A percentile compares a stretch with the other conserved stretches of the same genome.
phyloP scores from a whole-genome alignment of 2,113 vertebrate species.

The Spea multiplicata region DNA sequence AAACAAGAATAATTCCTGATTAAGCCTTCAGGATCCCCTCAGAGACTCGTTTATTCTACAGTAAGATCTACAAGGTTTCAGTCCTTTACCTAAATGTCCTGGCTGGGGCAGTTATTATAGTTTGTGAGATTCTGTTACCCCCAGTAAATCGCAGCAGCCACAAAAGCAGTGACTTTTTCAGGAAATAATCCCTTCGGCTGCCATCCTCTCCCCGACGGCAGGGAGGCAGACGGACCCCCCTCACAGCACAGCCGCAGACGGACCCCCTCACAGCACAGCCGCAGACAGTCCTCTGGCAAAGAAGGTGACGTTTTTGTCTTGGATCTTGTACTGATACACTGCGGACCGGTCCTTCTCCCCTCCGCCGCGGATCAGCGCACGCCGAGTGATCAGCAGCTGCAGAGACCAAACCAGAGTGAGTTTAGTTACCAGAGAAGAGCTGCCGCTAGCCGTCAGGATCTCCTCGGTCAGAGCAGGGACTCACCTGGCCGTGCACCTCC shows the following conservation, averaged over 20 bases:
- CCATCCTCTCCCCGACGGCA: too few species aligned
- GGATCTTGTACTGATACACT: constrained; percentile 89
- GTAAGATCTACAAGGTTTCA: too few species aligned
- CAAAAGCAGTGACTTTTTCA: too few species aligned
- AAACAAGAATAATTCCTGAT: too few species aligned
- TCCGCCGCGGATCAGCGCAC: constrained; percentile 45
- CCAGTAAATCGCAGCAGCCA: too few species aligned
- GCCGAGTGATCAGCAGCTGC: constrained; percentile 81
- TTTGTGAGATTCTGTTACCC: too few species aligned
- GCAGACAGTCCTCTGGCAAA: constrained; percentile 85
- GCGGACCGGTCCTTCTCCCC: constrained; percentile 54
- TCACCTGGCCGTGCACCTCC: constrained; percentile 91
- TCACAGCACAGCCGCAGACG: too few species aligned
- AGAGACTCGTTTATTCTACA: too few species aligned
- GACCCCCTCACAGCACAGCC: constrained; percentile 73
- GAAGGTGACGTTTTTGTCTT: constrained; percentile 84
- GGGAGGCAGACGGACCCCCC: neutral
- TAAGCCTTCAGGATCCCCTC: too few species aligned
- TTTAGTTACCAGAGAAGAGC: neutral
- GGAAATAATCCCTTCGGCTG: too few species aligned
- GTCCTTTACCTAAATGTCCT: too few species aligned
- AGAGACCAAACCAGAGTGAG: constrained; percentile 5
- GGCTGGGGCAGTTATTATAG: too few species aligned
- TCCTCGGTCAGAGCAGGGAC: neutral
- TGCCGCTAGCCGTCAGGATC: neutral